These are phyloP conservation scores for Lutjanus argentimaculatus DNA, from an alignment of 2,797 vertebrate genomes.

Conservation along the genomic window DNA sequence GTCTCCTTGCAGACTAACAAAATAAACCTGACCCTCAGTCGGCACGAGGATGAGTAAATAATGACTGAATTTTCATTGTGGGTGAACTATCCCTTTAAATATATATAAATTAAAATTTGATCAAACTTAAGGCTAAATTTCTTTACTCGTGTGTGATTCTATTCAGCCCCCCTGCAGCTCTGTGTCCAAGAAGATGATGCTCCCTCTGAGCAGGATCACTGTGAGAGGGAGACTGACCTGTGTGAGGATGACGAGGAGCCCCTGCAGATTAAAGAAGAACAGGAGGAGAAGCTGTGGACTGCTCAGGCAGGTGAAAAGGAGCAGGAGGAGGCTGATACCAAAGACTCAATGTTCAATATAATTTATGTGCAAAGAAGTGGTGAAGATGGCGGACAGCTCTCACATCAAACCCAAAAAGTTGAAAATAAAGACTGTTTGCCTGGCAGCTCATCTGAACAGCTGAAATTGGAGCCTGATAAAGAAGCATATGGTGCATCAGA, in stretches of 20 bases:
- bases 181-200: not conserved
- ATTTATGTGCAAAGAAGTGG: conserved; percentile 51
- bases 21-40: no score
- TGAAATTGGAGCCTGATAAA: conserved; percentile 25
- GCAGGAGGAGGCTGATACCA: conserved; percentile 35
- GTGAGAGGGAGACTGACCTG: not conserved
- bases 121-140: not conserved
- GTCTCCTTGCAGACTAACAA: no score
- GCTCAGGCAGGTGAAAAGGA: conserved; percentile 6
- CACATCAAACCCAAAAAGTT: conserved; percentile 1
- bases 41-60: no score
- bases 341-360: conserved; percentile 63
- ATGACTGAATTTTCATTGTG: no score
- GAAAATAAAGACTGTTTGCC: conserved; percentile 18
- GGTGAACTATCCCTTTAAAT: no score
- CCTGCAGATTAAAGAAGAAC: conserved; percentile 50
- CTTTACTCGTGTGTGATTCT: conserved; percentile 5
- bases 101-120: not conserved
- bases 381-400: conserved; percentile 4
- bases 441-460: conserved; percentile 27
- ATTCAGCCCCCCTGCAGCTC: conserved; percentile 26
- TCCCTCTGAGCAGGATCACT: not conserved
- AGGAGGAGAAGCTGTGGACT: conserved; percentile 37
- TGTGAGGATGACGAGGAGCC: conserved; percentile 16
- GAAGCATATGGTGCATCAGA: conserved; percentile 3